Evolutionary conservation across 2,888 invertebrate genomes (phyloP).

Genomic region (Limnephilus auricula): DNA sequence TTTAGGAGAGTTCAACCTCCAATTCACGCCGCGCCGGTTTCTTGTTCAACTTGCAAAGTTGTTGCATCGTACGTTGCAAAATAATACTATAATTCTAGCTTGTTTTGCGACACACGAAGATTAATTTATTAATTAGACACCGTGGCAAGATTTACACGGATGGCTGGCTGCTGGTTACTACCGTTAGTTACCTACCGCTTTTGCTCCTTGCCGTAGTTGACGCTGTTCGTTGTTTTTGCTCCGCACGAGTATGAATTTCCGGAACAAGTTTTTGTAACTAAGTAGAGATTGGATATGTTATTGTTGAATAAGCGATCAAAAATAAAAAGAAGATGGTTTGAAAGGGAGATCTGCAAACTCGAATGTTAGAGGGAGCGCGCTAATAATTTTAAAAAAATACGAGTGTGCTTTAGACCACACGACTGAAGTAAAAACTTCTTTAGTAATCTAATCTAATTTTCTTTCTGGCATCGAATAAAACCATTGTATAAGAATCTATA

Average conservation of each 20-base stretch:
- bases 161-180: not conserved
- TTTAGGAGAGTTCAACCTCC: not conserved
- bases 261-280: not conserved
- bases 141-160: not conserved
- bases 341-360: too few relatives aligned
- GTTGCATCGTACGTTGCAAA: not conserved
- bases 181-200: not conserved
- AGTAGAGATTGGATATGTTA: not conserved
- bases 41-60: not conserved
- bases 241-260: not conserved
- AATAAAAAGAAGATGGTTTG: too few relatives aligned
- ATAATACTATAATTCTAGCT: not conserved
- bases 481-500: too few relatives aligned
- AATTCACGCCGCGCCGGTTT: not conserved
- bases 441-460: too few relatives aligned
- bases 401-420: too few relatives aligned
- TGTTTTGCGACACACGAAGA: constrained; percentile 2
- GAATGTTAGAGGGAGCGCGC: too few relatives aligned
- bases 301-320: too few relatives aligned
- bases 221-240: not conserved
- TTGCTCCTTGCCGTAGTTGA: not conserved
- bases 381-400: too few relatives aligned
- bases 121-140: not conserved
- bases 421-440: too few relatives aligned
- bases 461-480: too few relatives aligned